Base-by-base conservation (phyloP, 1,140 invertebrate genomes). In the Drosophila repleta region DNA sequence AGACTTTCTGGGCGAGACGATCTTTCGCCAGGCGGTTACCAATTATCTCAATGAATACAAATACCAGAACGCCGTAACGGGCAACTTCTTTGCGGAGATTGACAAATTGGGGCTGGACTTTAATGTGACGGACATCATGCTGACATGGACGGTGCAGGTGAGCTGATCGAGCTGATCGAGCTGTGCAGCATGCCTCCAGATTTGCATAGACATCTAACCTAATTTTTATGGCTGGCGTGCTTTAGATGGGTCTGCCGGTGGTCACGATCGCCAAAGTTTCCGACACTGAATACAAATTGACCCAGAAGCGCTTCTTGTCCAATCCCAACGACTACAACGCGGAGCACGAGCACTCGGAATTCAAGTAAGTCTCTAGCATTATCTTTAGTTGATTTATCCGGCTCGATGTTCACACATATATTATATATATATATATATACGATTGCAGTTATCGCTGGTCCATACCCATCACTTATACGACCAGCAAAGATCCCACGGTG, bases 191-290 rank as follows among this genome's bases (percentile, higher is more conserved):
- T 37, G 32, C 18, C 7, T n/a, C 52, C 0, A 29, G 3, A 43
- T 63, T 56, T 43, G 45, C 69, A 18, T 73, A 73, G 39, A 37
- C 11, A 29, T 66, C 62, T 65, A 79, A 71, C 61, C 46, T 46
- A 57, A 52, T 49, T 69, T 63, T 39, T 46, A 51, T 21, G 20
- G 4, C n/a, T 24, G 37, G 10, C 26, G 35, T 37, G 51, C 46
- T 61, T 43, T 97, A 99, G 93, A 98, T 97, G 95, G 98, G 98
- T 17, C 97, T 96, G 84, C 98, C 98, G 0, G 93, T 98, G 0
- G 92, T 99, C 1, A 94, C 92, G 8, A 94, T 97, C 10, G 72
- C 92, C 46, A 87, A 90, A 41, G 48, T 91, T 21, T 87, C 85
- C n/a, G 74, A 80, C 7, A 93, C 93, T 57, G 93, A 92, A 39